Conservation (phyloP, 2,888 invertebrate species). For the Athalia rosae region DNA sequence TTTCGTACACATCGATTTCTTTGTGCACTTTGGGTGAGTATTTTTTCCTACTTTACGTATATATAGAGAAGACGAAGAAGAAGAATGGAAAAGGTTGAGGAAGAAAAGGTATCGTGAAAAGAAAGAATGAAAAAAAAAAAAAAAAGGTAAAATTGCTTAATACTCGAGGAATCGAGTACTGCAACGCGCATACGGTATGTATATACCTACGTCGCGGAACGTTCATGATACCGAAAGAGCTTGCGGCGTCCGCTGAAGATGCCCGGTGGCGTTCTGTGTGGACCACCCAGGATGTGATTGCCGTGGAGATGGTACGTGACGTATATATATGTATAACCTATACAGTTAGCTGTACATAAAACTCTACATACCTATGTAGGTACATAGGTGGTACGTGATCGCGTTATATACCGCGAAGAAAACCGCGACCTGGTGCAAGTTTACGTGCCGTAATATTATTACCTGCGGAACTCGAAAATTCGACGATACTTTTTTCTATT, state of each 20-base stretch:
- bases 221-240: not conserved
- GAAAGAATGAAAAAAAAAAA: constrained; percentile 4
- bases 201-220: too few relatives aligned
- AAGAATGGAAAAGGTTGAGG: constrained; percentile 4
- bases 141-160: constrained; percentile 58
- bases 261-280: constrained; percentile 61
- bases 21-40: not conserved
- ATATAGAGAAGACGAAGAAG: not conserved
- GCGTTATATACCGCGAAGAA: not conserved
- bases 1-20: not conserved
- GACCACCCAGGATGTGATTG: constrained; percentile 71
- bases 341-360: too few relatives aligned
- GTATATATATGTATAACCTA: not conserved
- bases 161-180: constrained; percentile 54
- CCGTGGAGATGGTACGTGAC: constrained; percentile 59
- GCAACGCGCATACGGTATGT: constrained; percentile 34
- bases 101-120: constrained; percentile 7
- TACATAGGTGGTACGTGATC: constrained; percentile 7
- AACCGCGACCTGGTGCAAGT: constrained; percentile 30
- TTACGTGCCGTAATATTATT: not conserved
- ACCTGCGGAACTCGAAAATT: not conserved
- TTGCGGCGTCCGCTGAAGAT: constrained; percentile 48
- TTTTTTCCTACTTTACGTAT: not conserved
- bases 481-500: not conserved
- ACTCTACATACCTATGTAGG: too few relatives aligned